Evolutionary conservation across 1,140 invertebrate genomes (phyloP).

Genomic region (Drosophila albomicans): DNA sequence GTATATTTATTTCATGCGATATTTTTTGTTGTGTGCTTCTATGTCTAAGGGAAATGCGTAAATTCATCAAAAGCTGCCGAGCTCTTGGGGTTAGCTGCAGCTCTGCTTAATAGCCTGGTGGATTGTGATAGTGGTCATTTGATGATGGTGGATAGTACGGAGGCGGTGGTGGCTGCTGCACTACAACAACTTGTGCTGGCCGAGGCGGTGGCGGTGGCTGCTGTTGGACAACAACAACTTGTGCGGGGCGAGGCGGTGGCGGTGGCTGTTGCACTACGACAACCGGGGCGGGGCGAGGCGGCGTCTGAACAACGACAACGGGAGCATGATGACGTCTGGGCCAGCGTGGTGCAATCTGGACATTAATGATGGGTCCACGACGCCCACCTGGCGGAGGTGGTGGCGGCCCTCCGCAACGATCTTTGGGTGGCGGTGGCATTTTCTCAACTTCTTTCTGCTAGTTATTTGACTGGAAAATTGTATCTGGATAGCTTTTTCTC

Average conservation of each 20-base stretch:
- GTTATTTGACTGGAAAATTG: neutral
- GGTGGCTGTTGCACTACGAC: conserved; percentile 63
- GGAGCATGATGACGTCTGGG: conserved; percentile 67
- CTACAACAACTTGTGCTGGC: conserved; percentile 38
- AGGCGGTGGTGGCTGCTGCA: conserved; percentile 48
- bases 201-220: conserved; percentile 49
- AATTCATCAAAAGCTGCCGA: conserved; percentile 28
- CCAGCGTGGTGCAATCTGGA: conserved; percentile 72
- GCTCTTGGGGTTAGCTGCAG: neutral
- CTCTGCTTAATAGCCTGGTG: conserved; percentile 37
- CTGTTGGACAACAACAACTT: conserved; percentile 34
- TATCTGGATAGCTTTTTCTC: neutral
- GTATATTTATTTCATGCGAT: conserved; percentile 25
- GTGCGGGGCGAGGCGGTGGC: conserved; percentile 53
- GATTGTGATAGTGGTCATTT: conserved; percentile 66
- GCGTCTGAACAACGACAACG: conserved; percentile 67
- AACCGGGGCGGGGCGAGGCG: conserved; percentile 54
- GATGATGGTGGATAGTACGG: conserved; percentile 48
- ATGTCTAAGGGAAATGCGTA: conserved; percentile 27
- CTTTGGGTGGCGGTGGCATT: conserved; percentile 58
- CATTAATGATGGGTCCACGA: conserved; percentile 72
- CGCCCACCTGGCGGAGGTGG: conserved; percentile 7
- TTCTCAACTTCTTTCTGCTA: neutral
- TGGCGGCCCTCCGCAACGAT: conserved; percentile 64
- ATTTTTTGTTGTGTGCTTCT: neutral